Base-by-base conservation (phyloP, 2,113 vertebrate species). In the Barnardius zonarius region DNA sequence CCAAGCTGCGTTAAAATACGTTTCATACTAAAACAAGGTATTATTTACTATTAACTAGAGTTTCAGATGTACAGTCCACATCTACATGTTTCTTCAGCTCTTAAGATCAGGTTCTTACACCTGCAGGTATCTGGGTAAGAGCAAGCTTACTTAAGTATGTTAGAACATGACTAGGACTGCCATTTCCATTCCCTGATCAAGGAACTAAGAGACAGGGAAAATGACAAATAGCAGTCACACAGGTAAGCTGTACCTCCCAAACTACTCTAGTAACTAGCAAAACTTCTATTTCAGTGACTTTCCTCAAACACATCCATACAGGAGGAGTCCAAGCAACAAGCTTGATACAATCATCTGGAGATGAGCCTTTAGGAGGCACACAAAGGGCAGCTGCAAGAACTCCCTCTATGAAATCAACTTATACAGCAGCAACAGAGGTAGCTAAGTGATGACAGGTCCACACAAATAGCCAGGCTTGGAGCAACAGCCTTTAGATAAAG, bases 401-500 rank as follows among this genome's bases (percentile, higher is more conserved):
- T 4, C 18, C 17, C 39, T 55, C 49, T 20, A 10, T 0, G 2
- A 63, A 76, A 49, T 12, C 52, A 81, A 59, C 49, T 64, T 41
- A 44, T 22, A n/a, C 57, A 59, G 30, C 13, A 61, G 28, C 0
- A 2, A 30, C 49, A 81, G 16, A 63, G 12, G 43, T 1, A 62
- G 31, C 27, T 51, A 48, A 59, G 28, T 6, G 15, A 23, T 23
- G 11, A 57, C 15, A 0, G 0, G 86, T 72, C 43, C 59, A 51
- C 0, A 0, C 2, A 4, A 59, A 55, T 1, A 57, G n/a, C 10
- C 28, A 44, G 25, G 62, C 10, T 25, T 23, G 49, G 55, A 85
- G 31, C 4, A 16, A 33, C 43, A 83, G 16, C 33, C 55, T 59
- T 59, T 35, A 23, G 20, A 59, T 23, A 79, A 92, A 73, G 23